Conservation (phyloP, 2,888 invertebrate species). For the Anaspis maculata region DNA sequence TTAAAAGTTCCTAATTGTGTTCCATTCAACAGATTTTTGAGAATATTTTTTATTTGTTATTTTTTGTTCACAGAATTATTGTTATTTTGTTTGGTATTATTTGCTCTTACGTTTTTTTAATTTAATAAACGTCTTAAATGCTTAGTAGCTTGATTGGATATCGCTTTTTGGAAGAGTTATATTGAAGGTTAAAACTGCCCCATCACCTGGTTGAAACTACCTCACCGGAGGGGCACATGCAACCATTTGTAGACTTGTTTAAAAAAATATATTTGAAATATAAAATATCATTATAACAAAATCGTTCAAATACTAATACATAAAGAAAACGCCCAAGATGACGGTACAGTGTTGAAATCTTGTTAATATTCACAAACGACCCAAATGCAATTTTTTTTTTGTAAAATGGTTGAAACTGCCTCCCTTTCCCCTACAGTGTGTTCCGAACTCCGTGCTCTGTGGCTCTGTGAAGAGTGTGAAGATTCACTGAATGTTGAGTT, state of each 20-base stretch:
- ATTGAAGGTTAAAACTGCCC: neutral
- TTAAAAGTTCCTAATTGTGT: no score
- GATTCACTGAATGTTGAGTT: no score
- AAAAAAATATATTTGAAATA: neutral
- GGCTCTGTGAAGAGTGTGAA: no score
- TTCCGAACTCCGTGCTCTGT: no score
- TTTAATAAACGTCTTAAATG: neutral
- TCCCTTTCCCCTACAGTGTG: constrained; percentile 1
- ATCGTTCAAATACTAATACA: no score
- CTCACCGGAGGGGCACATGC: neutral
- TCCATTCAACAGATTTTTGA: neutral
- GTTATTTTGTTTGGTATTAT: neutral
- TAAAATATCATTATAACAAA: no score
- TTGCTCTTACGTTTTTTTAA: neutral
- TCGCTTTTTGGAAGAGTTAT: no score
- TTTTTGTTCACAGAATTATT: neutral
- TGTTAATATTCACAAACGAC: no score
- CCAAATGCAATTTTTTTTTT: neutral
- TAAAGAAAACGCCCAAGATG: no score
- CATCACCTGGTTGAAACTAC: neutral
- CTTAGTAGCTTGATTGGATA: no score
- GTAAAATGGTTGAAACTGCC: neutral
- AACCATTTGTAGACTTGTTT: neutral
- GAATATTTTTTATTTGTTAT: neutral
- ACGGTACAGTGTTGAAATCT: no score